phyloP scores from a whole-genome alignment of 1,140 invertebrate genomes.

The Scaptodrosophila lebanonensis region DNA sequence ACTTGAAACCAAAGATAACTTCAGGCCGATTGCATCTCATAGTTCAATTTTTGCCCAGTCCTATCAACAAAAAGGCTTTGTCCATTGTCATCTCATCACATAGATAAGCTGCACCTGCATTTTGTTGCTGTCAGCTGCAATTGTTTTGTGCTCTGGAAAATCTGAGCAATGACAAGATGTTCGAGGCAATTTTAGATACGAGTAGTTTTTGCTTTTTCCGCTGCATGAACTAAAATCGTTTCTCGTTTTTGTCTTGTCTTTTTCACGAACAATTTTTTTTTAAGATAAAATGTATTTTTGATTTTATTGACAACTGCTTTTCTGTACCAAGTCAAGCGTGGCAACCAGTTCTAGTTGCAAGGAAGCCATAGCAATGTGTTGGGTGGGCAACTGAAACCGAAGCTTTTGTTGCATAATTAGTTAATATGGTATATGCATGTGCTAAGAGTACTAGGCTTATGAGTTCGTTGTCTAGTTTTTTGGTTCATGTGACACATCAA shows the following conservation, averaged over 20 bases:
- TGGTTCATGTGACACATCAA: too few relatives aligned
- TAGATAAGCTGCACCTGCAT: slow-evolving; percentile 48
- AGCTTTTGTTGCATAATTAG: slow-evolving; percentile 54
- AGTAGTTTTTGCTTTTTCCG: slow-evolving; percentile 27
- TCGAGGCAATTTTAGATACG: slow-evolving; percentile 54
- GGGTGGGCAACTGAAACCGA: slow-evolving; percentile 26
- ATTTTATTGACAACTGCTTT: slow-evolving; percentile 42
- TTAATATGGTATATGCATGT: too few relatives aligned
- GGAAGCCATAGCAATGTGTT: slow-evolving; percentile 59
- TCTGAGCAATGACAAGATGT: slow-evolving; percentile 13
- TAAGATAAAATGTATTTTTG: slow-evolving; percentile 63
- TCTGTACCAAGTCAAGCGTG: slow-evolving; percentile 41
- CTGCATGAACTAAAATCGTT: slow-evolving; percentile 30
- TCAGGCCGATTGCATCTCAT: slow-evolving; percentile 6
- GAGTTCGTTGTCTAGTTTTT: too few relatives aligned
- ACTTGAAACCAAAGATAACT: slow-evolving; percentile 45
- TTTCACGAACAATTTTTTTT: slow-evolving; percentile 38
- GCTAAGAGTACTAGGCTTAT: too few relatives aligned
- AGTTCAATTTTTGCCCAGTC: background rate
- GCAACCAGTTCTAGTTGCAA: slow-evolving; percentile 6
- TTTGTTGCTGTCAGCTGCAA: slow-evolving; percentile 70
- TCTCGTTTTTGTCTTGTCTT: slow-evolving; percentile 15
- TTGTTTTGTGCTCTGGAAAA: slow-evolving; percentile 18
- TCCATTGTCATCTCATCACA: slow-evolving; percentile 3
- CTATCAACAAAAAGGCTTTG: slow-evolving; percentile 8